Conservation (phyloP, 1,140 invertebrate species). For the Megathymus violae region DNA sequence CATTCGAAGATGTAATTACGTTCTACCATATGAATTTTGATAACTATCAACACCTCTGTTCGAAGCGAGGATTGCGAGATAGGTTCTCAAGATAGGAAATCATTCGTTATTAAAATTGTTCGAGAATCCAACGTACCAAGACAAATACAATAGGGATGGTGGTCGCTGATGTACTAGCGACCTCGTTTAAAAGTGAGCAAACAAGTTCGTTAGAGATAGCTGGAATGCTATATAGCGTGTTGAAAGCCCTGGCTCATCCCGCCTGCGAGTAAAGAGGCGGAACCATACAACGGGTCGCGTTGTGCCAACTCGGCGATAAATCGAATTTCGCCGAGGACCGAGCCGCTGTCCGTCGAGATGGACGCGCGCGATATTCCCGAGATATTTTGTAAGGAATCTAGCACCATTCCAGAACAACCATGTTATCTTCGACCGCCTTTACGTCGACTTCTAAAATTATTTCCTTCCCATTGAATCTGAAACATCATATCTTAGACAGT, state of each 20-base stretch:
- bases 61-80: constrained; percentile 15
- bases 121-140: constrained; percentile 8
- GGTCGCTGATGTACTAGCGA: constrained; percentile 48
- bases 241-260: constrained; percentile 57
- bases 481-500: constrained; percentile 11
- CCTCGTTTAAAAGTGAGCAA: no score
- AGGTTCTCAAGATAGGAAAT: constrained; percentile 18
- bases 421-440: constrained; percentile 12
- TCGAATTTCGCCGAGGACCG: constrained; percentile 74
- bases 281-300: constrained; percentile 68
- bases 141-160: constrained; percentile 39
- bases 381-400: constrained; percentile 54
- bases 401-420: constrained; percentile 25
- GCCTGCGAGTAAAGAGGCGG: constrained; percentile 63
- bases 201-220: no score
- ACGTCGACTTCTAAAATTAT: constrained; percentile 25
- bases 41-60: constrained; percentile 19
- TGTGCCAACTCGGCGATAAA: constrained; percentile 70
- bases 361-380: constrained; percentile 62
- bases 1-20: constrained; percentile 11
- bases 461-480: constrained; percentile 31
- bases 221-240: constrained; percentile 48
- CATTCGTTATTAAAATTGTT: constrained; percentile 24
- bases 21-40: constrained; percentile 15
- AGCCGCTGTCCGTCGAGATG: constrained; percentile 62